Evolutionary conservation across 2,113 vertebrate genomes (phyloP).

Genomic region (Sceloporus undulatus): DNA sequence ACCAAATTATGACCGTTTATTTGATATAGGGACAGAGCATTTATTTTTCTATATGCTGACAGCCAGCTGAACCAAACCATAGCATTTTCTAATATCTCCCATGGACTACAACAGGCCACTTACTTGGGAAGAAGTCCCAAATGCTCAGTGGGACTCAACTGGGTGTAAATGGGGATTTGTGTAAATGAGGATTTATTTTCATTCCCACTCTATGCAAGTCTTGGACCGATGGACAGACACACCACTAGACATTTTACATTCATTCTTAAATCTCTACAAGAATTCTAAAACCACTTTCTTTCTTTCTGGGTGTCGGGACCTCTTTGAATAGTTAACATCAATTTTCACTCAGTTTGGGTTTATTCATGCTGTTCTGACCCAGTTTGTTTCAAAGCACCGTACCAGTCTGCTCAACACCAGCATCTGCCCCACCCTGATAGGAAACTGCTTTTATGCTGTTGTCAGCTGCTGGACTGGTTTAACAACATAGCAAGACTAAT

Average conservation of each 20-base stretch:
- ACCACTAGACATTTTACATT: too few species aligned
- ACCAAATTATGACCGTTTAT: too few species aligned
- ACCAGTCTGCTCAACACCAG: background rate
- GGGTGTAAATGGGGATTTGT: background rate
- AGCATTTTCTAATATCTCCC: background rate
- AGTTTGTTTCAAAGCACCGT: background rate
- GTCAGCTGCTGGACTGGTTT: conserved; percentile 12
- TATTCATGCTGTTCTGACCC: background rate
- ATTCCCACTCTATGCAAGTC: background rate
- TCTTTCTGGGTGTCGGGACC: background rate
- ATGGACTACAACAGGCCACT: background rate
- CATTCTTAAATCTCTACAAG: background rate
- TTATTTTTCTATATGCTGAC: background rate
- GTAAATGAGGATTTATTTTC: background rate
- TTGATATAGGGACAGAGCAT: background rate
- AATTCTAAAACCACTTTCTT: background rate
- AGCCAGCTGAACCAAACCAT: background rate
- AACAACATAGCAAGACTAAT: conserved; percentile 9
- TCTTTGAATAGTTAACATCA: background rate
- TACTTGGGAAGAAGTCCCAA: background rate
- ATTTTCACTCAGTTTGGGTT: background rate
- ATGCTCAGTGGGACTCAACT: too few species aligned
- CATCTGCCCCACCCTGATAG: background rate
- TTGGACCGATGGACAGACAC: background rate
- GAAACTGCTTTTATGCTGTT: background rate